These are phyloP conservation scores for Thunnus maccoyii DNA, from an alignment of 2,113 vertebrate genomes.

Conservation along the genomic window DNA sequence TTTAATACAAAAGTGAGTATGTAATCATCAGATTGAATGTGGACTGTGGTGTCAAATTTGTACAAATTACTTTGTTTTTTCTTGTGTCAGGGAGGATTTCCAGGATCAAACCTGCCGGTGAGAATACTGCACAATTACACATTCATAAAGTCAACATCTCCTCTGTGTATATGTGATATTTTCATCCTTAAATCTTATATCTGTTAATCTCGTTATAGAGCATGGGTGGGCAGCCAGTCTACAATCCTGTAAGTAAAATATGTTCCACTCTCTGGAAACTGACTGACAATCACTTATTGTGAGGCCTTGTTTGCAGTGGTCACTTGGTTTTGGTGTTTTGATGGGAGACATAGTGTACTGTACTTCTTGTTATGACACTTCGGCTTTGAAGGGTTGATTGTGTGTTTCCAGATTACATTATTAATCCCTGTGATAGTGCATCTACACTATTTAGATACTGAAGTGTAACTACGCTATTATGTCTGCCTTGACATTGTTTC, in stretches of 20 bases:
- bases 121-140: neutral
- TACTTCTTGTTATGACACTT: too few relatives aligned
- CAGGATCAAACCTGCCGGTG: slow-evolving; percentile 80
- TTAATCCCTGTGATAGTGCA: too few relatives aligned
- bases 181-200: neutral
- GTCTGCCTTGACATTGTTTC: neutral
- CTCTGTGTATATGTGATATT: neutral
- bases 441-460: too few relatives aligned
- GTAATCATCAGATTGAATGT: too few relatives aligned
- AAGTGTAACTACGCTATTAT: too few relatives aligned
- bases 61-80: neutral
- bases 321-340: too few relatives aligned
- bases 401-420: too few relatives aligned
- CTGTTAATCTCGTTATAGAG: slow-evolving; percentile 69
- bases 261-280: neutral
- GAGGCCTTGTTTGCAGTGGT: too few relatives aligned
- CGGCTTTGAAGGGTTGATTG: too few relatives aligned
- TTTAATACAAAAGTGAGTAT: neutral
- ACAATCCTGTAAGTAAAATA: slow-evolving; percentile 86
- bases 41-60: neutral
- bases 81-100: slow-evolving; percentile 63
- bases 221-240: slow-evolving; percentile 83
- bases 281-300: too few relatives aligned
- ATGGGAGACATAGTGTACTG: too few relatives aligned
- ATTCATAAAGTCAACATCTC: neutral